A percentile compares a stretch with the other conserved stretches of the same genome.
These are phyloP conservation scores for Indicator indicator DNA, from an alignment of 2,113 vertebrate genomes.

Conservation along the genomic window DNA sequence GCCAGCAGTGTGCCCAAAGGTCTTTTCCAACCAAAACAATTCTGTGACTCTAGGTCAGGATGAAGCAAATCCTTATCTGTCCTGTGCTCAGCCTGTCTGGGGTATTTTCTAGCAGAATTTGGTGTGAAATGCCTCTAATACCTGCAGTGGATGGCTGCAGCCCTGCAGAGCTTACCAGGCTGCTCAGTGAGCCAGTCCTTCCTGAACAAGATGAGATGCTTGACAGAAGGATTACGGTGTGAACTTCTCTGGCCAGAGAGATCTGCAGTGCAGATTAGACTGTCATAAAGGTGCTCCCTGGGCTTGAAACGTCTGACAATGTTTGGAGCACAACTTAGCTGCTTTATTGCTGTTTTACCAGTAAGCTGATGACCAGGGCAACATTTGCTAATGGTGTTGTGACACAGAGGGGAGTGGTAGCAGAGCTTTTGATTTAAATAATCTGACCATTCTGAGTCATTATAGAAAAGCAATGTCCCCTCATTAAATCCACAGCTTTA, in stretches of 20 bases:
- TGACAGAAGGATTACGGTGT: not conserved
- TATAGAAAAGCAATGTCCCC: not conserved
- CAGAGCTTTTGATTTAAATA: slow-evolving; percentile 3
- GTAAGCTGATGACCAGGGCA: not conserved
- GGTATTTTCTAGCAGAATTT: not conserved
- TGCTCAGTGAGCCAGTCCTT: not conserved
- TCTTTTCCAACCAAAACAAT: too few species aligned
- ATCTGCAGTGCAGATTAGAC: not conserved
- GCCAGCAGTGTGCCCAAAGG: too few species aligned
- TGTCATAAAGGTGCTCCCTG: slow-evolving; percentile 9
- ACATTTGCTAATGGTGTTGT: not conserved
- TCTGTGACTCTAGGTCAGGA: not conserved
- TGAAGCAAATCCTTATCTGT: not conserved
- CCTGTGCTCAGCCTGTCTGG: not conserved
- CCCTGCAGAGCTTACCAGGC: not conserved
- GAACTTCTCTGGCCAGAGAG: not conserved
- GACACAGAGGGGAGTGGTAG: not conserved
- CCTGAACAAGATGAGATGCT: not conserved
- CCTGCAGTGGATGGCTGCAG: not conserved
- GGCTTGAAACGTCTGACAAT: not conserved
- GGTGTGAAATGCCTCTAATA: not conserved
- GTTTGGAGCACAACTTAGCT: not conserved
- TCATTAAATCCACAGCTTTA: slow-evolving; percentile 4
- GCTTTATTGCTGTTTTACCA: slow-evolving; percentile 3
- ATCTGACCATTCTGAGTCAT: not conserved